phyloP scores from a whole-genome alignment of 2,113 vertebrate species.

The Anolis carolinensis region DNA sequence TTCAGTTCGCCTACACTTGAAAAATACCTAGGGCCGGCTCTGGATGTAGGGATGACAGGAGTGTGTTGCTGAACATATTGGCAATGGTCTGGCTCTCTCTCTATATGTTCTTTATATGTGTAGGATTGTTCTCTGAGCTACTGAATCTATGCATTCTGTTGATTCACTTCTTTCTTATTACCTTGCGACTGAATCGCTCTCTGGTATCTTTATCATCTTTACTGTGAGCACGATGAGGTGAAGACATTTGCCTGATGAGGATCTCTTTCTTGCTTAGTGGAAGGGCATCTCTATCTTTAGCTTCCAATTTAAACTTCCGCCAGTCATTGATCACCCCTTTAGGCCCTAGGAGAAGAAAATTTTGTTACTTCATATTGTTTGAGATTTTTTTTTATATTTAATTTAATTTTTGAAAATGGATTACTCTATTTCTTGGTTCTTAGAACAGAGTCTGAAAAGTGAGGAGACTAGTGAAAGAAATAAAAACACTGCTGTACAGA shows the following conservation, averaged over 20 bases:
- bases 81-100: neutral
- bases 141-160: neutral
- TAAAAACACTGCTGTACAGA: neutral
- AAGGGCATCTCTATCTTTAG: slow-evolving; percentile 84
- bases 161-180: slow-evolving; percentile 55
- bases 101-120: neutral
- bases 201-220: slow-evolving; percentile 78
- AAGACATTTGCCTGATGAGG: slow-evolving; percentile 90
- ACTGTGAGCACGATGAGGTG: slow-evolving; percentile 76
- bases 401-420: neutral
- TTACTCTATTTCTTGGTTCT: neutral
- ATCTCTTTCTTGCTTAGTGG: slow-evolving; percentile 88
- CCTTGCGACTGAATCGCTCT: slow-evolving; percentile 88
- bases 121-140: neutral
- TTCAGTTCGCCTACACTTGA: too few relatives aligned
- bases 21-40: too few relatives aligned
- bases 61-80: neutral
- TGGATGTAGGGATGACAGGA: neutral
- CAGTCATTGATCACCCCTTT: slow-evolving; percentile 98
- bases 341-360: slow-evolving; percentile 80
- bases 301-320: slow-evolving; percentile 96
- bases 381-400: neutral
- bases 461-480: neutral
- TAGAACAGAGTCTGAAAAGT: neutral
- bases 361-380: neutral